A percentile compares a stretch with the other conserved stretches of the same genome.
phyloP scores from a whole-genome alignment of 1,140 invertebrate genomes.

The Pseudomyrmex sp. region DNA sequence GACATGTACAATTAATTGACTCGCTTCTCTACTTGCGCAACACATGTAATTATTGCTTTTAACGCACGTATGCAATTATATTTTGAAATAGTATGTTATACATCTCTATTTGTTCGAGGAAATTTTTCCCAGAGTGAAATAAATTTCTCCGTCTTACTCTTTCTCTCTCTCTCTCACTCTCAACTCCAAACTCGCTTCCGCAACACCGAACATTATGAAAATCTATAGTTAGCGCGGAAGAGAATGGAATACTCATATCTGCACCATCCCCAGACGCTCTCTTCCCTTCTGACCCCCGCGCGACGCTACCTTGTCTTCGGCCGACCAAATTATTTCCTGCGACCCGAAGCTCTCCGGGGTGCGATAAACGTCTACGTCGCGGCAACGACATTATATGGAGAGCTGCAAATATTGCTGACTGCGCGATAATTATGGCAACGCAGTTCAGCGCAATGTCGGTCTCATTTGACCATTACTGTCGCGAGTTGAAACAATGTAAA shows the following conservation, averaged over 20 bases:
- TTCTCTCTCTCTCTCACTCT: neutral
- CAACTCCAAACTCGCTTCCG: conserved; percentile 2
- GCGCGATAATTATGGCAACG: conserved; percentile 61
- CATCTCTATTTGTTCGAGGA: conserved; percentile 15
- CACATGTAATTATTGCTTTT: neutral
- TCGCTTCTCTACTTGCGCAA: neutral
- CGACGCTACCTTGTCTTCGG: conserved; percentile 27
- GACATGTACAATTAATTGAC: conserved; percentile 15
- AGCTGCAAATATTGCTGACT: conserved; percentile 50
- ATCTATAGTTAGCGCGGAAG: conserved; percentile 58
- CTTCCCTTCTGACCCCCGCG: neutral
- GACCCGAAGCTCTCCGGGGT: conserved; percentile 57
- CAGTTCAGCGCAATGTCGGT: conserved; percentile 28
- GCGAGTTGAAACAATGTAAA: conserved; percentile 33
- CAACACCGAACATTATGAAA: conserved; percentile 68
- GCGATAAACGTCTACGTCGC: conserved; percentile 47
- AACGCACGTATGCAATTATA: neutral
- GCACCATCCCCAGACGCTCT: conserved; percentile 10
- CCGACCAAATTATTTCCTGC: conserved; percentile 69
- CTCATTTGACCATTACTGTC: conserved; percentile 48
- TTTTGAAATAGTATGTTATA: conserved; percentile 16
- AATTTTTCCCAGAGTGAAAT: conserved; percentile 15
- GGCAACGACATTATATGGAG: conserved; percentile 42
- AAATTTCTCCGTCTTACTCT: neutral
- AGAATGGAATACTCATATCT: conserved; percentile 59